A percentile compares a stretch with the other conserved stretches of the same genome.
Conservation (phyloP, 2,797 vertebrate species). For the Chelon labrosus region DNA sequence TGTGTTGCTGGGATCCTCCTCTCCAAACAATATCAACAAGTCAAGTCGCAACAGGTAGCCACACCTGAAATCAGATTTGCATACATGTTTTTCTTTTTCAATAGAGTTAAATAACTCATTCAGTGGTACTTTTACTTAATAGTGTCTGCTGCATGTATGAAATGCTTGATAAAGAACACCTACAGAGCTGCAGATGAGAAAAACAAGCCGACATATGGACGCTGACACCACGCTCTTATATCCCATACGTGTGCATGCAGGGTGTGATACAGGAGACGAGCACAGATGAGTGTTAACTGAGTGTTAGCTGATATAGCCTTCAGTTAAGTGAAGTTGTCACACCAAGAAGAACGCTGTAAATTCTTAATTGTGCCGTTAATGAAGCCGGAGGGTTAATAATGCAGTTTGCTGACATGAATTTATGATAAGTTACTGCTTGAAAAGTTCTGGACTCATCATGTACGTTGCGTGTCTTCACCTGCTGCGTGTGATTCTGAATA, state of each 20-base stretch:
- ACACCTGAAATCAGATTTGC: constrained; percentile 20
- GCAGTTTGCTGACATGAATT: background rate
- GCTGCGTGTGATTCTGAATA: background rate
- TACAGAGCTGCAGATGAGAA: background rate
- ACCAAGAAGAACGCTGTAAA: background rate
- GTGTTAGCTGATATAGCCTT: background rate
- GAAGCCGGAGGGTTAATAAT: background rate
- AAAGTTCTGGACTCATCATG: background rate
- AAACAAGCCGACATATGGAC: background rate
- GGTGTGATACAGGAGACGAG: constrained; percentile 13
- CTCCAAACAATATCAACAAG: background rate
- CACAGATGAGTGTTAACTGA: background rate
- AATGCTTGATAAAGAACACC: background rate
- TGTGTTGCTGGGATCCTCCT: constrained; percentile 7
- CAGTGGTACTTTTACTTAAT: no score
- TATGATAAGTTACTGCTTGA: background rate
- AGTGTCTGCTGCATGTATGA: background rate
- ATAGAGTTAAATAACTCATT: background rate
- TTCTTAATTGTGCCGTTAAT: background rate
- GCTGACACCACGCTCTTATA: constrained; percentile 12
- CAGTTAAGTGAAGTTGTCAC: background rate
- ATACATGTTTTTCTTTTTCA: constrained; percentile 2
- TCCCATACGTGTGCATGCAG: background rate
- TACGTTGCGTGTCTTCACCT: background rate
- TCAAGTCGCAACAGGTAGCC: constrained; percentile 30